phyloP scores from a whole-genome alignment of 2,888 invertebrate genomes.

The Dolichomitus sp. region DNA sequence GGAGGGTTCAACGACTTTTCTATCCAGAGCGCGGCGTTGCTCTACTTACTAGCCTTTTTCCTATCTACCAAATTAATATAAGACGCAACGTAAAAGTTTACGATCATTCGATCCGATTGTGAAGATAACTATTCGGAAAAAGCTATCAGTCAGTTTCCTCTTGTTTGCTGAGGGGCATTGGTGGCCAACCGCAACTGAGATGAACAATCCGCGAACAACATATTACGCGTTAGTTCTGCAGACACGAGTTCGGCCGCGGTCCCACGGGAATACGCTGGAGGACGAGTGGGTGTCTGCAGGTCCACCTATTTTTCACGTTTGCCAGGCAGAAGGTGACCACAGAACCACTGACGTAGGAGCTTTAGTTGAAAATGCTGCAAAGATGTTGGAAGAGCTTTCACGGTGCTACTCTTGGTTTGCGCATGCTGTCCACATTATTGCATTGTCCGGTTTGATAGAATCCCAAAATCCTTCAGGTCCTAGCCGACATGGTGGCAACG shows the following conservation, averaged over 20 bases:
- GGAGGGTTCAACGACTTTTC: neutral
- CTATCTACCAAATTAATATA: neutral
- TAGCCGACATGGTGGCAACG: conserved; percentile 74
- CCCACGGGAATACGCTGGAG: conserved; percentile 32
- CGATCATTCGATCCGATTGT: neutral
- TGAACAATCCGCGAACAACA: conserved; percentile 16
- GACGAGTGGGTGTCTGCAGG: neutral
- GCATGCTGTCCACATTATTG: conserved; percentile 81
- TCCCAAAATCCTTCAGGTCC: conserved; percentile 85
- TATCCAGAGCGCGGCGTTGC: neutral
- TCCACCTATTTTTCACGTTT: conserved; percentile 78
- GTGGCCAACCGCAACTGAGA: neutral
- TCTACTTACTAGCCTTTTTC: neutral
- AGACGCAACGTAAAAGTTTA: neutral
- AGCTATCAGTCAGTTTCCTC: conserved; percentile 20
- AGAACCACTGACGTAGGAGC: neutral
- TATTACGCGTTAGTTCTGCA: conserved; percentile 45
- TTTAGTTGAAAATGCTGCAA: conserved; percentile 51
- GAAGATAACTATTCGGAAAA: neutral
- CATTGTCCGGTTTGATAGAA: conserved; percentile 86
- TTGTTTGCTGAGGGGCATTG: neutral
- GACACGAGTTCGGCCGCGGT: conserved; percentile 41
- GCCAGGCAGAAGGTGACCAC: conserved; percentile 6
- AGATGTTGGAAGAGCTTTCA: conserved; percentile 18
- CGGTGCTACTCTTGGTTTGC: conserved; percentile 35